Base-by-base conservation (phyloP, 2,888 invertebrate genomes). In the Andrena hattorfiana region DNA sequence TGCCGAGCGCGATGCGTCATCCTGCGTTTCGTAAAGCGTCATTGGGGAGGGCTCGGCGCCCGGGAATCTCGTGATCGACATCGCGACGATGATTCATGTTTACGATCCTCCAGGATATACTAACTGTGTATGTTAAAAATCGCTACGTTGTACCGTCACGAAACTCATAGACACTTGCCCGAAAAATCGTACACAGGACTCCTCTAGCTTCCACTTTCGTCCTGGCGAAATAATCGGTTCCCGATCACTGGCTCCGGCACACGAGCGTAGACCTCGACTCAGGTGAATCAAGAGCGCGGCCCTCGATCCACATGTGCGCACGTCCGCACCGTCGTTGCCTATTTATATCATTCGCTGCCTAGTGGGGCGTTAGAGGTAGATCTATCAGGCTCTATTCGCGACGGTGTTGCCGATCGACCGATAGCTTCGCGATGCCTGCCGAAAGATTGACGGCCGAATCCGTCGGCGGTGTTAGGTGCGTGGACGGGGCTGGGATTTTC, bases 361-460 rank as follows among this genome's bases (percentile, higher is more conserved):
- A 88, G 71, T 49, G 85, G 85, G 63, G 82, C 84, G 85, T 89
- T 87, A 87, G 88, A 87, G 89, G 88, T 89, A 86, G 89, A 89
- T 89, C 85, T 85, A 89, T 85, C 77, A 85, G 67, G 72, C 60
- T 75, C 83, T 88, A 86, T 86, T 85, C 85, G 77, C 81, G 82
- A 48, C 73, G 88, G 83, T 81, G 85, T 83, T 78, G 87, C 83
- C 84, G 80, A 80, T 76, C 76, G 83, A 81, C 84, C 89, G 93
- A 92, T 92, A 91, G 91, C 88, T 92, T 90, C 89, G 90, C 93
- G 92, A 89, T 88, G 85, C 68, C 78, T 85, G 92, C 80, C 89
- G 92, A 93, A 92, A 93, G 93, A 93, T 93, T 92, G 93, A 93
- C 94, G 93, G 89, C 81, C 90, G 89, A 88, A 92, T 93, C 93